Percentiles rank a stretch among this genome's conserved stretches.
phyloP scores from a whole-genome alignment of 2,888 invertebrate genomes.

The Bhutanitis thaidina region DNA sequence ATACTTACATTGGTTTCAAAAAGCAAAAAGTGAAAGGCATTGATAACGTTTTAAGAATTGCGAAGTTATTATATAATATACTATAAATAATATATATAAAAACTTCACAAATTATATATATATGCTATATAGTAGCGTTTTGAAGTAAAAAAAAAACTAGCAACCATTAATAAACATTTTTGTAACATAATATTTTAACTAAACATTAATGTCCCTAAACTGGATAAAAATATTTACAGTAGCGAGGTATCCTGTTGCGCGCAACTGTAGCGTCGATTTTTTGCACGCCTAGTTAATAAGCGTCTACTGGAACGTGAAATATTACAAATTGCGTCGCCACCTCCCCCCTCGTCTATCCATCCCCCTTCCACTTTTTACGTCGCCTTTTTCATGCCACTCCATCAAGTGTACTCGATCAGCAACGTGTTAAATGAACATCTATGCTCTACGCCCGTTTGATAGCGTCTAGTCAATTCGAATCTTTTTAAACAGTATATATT shows the following conservation, averaged over 20 bases:
- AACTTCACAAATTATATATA: too few relatives aligned
- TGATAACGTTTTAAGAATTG: too few relatives aligned
- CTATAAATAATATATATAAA: too few relatives aligned
- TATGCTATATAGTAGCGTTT: too few relatives aligned
- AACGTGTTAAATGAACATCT: conserved; percentile 54
- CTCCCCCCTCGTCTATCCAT: conserved; percentile 32
- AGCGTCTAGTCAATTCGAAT: conserved; percentile 10
- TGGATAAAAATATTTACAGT: not conserved
- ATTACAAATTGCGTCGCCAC: conserved; percentile 75
- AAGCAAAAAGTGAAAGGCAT: too few relatives aligned
- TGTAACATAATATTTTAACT: too few relatives aligned
- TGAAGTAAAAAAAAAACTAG: too few relatives aligned
- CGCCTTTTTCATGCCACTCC: conserved; percentile 57
- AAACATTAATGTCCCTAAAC: too few relatives aligned
- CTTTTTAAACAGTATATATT: not conserved
- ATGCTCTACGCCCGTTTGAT: conserved; percentile 34
- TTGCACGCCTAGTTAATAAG: conserved; percentile 78
- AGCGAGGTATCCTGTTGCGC: conserved; percentile 32
- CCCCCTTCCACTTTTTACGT: conserved; percentile 55
- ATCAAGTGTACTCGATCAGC: conserved; percentile 53
- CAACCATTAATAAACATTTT: too few relatives aligned
- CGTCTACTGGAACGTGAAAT: conserved; percentile 79
- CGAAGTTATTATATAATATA: too few relatives aligned
- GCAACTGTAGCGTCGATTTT: conserved; percentile 60
- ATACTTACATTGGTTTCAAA: too few relatives aligned